Evolutionary conservation across 1,140 invertebrate species (phyloP).

Genomic region (Lordiphosa stackelbergi): DNA sequence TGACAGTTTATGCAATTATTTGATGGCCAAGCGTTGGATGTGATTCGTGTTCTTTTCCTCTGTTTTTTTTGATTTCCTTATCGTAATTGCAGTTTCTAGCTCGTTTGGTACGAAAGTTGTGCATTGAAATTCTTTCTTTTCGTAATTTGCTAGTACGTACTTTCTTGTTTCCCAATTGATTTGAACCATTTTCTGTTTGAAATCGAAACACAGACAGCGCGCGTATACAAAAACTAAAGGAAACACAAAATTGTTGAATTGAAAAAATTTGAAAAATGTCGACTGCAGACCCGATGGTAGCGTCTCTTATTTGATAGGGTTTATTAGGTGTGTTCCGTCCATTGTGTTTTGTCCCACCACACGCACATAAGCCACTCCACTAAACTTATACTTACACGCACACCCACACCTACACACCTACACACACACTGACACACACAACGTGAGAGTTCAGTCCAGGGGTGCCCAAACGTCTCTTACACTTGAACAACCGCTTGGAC

Average conservation of each 20-base stretch:
- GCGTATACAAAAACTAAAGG: constrained; percentile 1
- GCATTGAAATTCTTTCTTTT: constrained; percentile 46
- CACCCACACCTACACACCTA: constrained; percentile 18
- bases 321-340: constrained; percentile 63
- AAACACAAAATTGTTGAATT: constrained; percentile 13
- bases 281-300: constrained; percentile 76
- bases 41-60: constrained; percentile 12
- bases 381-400: constrained; percentile 20
- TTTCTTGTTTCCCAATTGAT: neutral
- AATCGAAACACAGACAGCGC: constrained; percentile 22
- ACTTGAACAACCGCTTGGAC: too few relatives aligned
- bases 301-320: constrained; percentile 66
- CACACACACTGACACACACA: too few relatives aligned
- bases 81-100: constrained; percentile 59
- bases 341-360: constrained; percentile 46
- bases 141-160: constrained; percentile 10
- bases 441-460: too few relatives aligned
- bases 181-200: constrained; percentile 6
- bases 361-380: constrained; percentile 3
- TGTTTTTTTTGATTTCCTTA: constrained; percentile 6
- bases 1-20: constrained; percentile 50
- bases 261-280: constrained; percentile 31
- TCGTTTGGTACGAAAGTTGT: constrained; percentile 66
- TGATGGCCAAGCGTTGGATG: constrained; percentile 24
- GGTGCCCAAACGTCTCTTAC: too few relatives aligned